These are phyloP conservation scores for Pheosia gnoma DNA, from an alignment of 2,888 invertebrate genomes.

Conservation along the genomic window DNA sequence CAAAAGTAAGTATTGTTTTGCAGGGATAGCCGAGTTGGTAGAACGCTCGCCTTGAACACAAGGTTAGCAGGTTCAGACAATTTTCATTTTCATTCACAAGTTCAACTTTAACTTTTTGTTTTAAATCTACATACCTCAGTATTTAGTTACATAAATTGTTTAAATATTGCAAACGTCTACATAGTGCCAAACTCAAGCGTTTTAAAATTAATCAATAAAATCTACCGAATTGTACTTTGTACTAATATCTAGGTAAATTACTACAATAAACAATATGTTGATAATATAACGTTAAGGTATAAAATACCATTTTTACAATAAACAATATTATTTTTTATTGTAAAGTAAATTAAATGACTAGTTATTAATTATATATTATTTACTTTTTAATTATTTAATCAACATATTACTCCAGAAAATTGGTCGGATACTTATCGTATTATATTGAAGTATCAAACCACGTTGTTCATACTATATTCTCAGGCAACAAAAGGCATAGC, in stretches of 20 bases:
- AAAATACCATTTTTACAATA: too few species aligned
- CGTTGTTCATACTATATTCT: constrained; percentile 25
- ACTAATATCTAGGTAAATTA: background rate
- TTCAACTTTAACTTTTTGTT: too few species aligned
- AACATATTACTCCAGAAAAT: background rate
- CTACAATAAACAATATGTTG: background rate
- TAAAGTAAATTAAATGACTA: background rate
- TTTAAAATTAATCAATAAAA: background rate
- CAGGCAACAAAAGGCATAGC: constrained; percentile 72
- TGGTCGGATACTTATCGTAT: background rate
- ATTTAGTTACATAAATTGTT: too few species aligned
- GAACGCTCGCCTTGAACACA: too few species aligned
- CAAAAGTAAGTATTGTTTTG: too few species aligned
- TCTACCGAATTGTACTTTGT: background rate
- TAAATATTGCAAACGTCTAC: too few species aligned
- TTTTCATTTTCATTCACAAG: too few species aligned
- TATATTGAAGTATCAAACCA: constrained; percentile 53
- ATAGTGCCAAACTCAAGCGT: too few species aligned
- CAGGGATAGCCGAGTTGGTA: too few species aligned
- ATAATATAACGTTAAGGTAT: too few species aligned
- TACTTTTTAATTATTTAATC: background rate
- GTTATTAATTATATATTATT: too few species aligned
- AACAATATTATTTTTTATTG: background rate
- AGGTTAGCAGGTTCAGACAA: too few species aligned
- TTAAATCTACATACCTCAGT: background rate